Evolutionary conservation across 2,113 vertebrate species (phyloP), one percentile per base, ranked within the genome.

Genomic region (Guaruba guarouba): DNA sequence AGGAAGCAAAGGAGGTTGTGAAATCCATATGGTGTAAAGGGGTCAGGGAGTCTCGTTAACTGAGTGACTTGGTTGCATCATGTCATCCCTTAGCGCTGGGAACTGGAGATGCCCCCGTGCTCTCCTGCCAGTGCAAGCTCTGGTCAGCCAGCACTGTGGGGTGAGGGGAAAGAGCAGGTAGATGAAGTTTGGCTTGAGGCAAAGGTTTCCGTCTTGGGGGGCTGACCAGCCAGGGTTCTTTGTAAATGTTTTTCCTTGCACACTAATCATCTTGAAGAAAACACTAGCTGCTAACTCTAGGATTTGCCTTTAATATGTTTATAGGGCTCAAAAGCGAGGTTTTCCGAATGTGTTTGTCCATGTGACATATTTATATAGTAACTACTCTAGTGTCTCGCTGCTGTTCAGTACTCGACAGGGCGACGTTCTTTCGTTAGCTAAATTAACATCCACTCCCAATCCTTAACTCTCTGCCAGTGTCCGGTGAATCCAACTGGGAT

Each of bases 221-320:
- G 83, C 95, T 97, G 96, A 93, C 90, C 93, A 88, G 85, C 92
- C 95, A 93, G 95, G 96, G 69, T 96, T 97, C 96, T 96, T 96
- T 97, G 94, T 91, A 97, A 95, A 83, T 96, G 95, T 91, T 74
- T 97, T 89, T 95, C 96, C 92, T 97, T 84, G 89, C 92, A 95
- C 96, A 96, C 95, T 95, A 95, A 89, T 96, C 97, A 94, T 97
- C 95, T 97, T 97, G 92, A 98, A 98, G 86, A 95, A 93, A 97
- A 97, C 92, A 95, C 95, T 97, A 98, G 98, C 97, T 98, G 97
- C 97, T 98, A 97, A 97, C 96, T 97, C 93, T 97, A 96, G 97
- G 94, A 97, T 97, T 97, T 98, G 95, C 96, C 97, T 98, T 97
- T 97, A 96, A 90, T 95, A 90, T 97, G 96, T 95, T 97, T 85